Evolutionary conservation across 2,797 vertebrate genomes (phyloP).

Genomic region (Nannoperca australis): DNA sequence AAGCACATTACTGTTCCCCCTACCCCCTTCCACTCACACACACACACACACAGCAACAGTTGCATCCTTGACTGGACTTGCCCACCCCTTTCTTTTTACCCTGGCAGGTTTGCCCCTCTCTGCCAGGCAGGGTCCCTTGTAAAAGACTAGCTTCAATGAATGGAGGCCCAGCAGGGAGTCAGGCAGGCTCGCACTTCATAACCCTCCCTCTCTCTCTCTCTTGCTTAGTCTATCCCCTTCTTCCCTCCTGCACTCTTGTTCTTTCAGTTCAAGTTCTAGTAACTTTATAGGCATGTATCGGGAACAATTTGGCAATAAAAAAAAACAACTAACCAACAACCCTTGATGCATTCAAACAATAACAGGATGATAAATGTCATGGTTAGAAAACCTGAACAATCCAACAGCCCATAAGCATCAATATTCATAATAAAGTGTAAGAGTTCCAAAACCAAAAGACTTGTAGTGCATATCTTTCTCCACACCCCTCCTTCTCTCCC

Average conservation of each 20-base stretch:
- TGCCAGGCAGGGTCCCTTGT: conserved; percentile 82
- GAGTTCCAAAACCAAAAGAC: conserved; percentile 44
- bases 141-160: conserved; percentile 85
- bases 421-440: conserved; percentile 44
- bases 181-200: conserved; percentile 61
- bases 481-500: conserved; percentile 13
- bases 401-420: conserved; percentile 35
- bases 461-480: conserved; percentile 23
- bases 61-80: conserved; percentile 68
- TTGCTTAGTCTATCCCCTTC: conserved; percentile 7
- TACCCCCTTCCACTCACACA: neutral
- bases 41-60: conserved; percentile 68
- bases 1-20: conserved; percentile 29
- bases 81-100: conserved; percentile 69
- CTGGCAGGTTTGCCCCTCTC: conserved; percentile 70
- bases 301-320: conserved; percentile 22
- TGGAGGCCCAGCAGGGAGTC: conserved; percentile 80
- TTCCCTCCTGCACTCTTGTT: conserved; percentile 29
- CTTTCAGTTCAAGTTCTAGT: conserved; percentile 29
- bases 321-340: conserved; percentile 31
- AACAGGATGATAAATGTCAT: conserved; percentile 39
- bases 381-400: conserved; percentile 21
- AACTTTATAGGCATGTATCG: conserved; percentile 41
- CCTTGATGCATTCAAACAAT: conserved; percentile 24
- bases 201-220: conserved; percentile 26